A percentile compares a stretch with the other conserved stretches of the same genome.
Conservation (phyloP, 2,888 invertebrate genomes). For the Morpho deidamia region DNA sequence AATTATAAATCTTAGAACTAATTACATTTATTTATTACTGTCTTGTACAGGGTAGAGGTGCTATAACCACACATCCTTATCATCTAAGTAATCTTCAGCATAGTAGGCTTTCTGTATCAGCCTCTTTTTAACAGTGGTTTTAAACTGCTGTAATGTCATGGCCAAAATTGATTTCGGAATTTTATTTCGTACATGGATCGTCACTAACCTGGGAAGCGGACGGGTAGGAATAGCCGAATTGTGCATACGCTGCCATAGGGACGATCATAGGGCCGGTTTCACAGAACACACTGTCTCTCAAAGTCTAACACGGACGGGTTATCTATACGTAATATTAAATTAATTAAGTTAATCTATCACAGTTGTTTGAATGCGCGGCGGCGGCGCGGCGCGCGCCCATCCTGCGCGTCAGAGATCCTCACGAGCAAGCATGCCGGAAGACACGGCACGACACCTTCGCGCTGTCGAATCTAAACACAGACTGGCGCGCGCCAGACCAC, state of each 20-base stretch:
- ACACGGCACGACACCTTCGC: conserved; percentile 58
- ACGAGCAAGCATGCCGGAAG: conserved; percentile 63
- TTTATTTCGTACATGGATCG: too few relatives aligned
- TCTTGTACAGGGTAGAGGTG: too few relatives aligned
- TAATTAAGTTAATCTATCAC: conserved; percentile 64
- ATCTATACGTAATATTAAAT: conserved; percentile 39
- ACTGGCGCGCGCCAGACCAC: conserved; percentile 72
- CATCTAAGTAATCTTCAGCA: too few relatives aligned
- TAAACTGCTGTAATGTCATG: too few relatives aligned
- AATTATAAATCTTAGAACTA: too few relatives aligned
- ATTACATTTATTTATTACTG: too few relatives aligned
- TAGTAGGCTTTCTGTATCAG: too few relatives aligned
- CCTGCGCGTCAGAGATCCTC: conserved; percentile 63
- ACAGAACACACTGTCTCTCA: conserved; percentile 74
- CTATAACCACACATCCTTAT: too few relatives aligned
- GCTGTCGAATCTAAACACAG: conserved; percentile 65
- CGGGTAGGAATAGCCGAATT: conserved; percentile 95
- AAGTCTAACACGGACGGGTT: conserved; percentile 65
- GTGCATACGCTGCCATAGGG: conserved; percentile 89
- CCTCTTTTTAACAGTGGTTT: too few relatives aligned
- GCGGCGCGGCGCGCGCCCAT: conserved; percentile 71
- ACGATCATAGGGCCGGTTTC: conserved; percentile 78
- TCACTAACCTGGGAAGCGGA: conserved; percentile 92
- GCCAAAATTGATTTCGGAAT: too few relatives aligned
- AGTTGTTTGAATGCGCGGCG: conserved; percentile 68